phyloP scores from a whole-genome alignment of 64 coral and sea anemone genomes.

The Dendrophyllia cribrosa region DNA sequence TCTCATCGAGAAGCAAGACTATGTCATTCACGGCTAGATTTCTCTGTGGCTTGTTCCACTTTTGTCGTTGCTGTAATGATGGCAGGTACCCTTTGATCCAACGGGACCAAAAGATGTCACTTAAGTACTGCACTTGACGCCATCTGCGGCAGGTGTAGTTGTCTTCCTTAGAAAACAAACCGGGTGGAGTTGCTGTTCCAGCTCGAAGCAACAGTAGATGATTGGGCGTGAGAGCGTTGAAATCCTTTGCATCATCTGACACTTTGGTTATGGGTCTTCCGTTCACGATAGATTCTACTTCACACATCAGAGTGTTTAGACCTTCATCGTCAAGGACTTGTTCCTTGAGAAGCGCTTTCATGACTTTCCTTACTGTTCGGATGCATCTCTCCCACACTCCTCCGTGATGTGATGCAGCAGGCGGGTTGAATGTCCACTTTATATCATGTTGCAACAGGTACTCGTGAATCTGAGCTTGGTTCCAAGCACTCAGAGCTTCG shows the following conservation, averaged over 20 bases:
- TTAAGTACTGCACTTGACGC: not conserved
- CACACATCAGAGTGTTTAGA: not conserved
- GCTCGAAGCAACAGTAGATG: not conserved
- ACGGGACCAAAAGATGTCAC: not conserved
- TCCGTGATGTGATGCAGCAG: not conserved
- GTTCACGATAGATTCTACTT: slow-evolving; percentile 17
- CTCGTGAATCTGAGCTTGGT: not conserved
- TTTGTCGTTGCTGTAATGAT: not conserved
- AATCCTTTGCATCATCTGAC: not conserved
- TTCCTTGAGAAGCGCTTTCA: not conserved
- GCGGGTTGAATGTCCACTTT: not conserved
- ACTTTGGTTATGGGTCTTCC: not conserved
- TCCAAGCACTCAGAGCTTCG: not conserved
- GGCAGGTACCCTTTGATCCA: not conserved
- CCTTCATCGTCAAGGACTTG: not conserved
- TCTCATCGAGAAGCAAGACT: not conserved
- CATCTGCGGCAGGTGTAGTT: slow-evolving; percentile 1
- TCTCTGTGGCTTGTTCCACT: not conserved
- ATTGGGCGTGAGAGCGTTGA: not conserved
- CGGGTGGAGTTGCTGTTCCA: not conserved
- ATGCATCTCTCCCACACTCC: not conserved
- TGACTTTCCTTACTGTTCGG: not conserved
- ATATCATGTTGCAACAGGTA: not conserved
- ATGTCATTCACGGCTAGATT: slow-evolving; percentile 4
- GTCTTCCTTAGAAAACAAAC: not conserved